Base-by-base conservation (phyloP, 2,888 invertebrate genomes). In the Pyralis farinalis region DNA sequence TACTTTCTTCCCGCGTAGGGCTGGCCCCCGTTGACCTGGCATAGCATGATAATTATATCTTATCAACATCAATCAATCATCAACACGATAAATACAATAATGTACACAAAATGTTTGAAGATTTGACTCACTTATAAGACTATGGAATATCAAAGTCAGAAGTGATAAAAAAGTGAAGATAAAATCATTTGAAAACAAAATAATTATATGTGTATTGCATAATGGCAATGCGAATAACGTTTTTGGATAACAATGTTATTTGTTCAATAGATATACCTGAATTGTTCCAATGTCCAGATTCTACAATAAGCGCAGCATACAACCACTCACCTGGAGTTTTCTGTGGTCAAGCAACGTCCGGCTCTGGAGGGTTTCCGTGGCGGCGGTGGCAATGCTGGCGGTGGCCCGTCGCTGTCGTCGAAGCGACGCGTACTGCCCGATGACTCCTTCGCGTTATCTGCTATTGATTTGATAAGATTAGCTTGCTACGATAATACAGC, bases 311-410 rank as follows among this genome's bases (percentile, higher is more conserved):
- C n/a, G n/a, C n/a, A n/a, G n/a, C n/a, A n/a, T n/a, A n/a, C n/a
- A n/a, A n/a, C 12, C 9, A 34, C 10, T 30, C 6, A 85, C 85
- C 80, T 76, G 45, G 75, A 59, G 9, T 67, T 71, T 1, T 86
- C 84, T 5, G 77, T 55, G 12, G 60, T 61, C 7, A 68, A 66
- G 5, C 63, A 48, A 16, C 80, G 62, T 32, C 69, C n/a, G n/a
- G n/a, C 70, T 49, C 86, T 70, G 16, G 82, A 71, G 1, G 82
- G 78, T 44, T 81, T 82, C 37, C 86, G 62, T 1, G 87, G 88
- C 16, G 88, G 88, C 29, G 88, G 88, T 8, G 88, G 88, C 34
- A 87, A 58, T 30, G 85, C 82, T 4, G 88, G 87, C 27, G 82
- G 84, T 11, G 83, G 79, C 33, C 73, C 83, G 57, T 84, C 83